phyloP scores from a whole-genome alignment of 2,888 invertebrate species.

The Seira sanloemensis region DNA sequence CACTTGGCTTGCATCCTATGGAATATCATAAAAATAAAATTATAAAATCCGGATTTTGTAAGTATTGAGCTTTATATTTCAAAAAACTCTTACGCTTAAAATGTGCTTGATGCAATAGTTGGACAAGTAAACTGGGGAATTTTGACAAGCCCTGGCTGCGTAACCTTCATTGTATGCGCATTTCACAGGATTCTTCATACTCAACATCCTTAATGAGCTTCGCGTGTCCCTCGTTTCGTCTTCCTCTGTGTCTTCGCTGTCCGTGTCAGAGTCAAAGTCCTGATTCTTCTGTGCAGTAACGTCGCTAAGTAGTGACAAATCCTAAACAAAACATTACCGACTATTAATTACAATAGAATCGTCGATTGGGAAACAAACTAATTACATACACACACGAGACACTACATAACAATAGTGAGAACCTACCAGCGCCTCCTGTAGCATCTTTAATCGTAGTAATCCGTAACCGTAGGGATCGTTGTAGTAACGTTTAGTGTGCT shows the following conservation, averaged over 20 bases:
- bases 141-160: slow-evolving; percentile 40
- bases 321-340: too few species aligned
- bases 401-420: too few species aligned
- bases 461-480: too few species aligned
- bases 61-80: too few species aligned
- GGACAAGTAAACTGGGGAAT: slow-evolving; percentile 30
- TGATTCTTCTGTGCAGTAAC: slow-evolving; percentile 38
- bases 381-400: too few species aligned
- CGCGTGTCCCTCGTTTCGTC: slow-evolving; percentile 29
- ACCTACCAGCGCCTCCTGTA: too few species aligned
- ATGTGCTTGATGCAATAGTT: slow-evolving; percentile 44
- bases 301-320: too few species aligned
- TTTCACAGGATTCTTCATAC: slow-evolving; percentile 28
- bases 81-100: slow-evolving; percentile 40
- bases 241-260: slow-evolving; percentile 34
- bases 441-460: too few species aligned
- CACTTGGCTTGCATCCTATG: slow-evolving; percentile 39
- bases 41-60: background rate
- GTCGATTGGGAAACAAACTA: too few species aligned
- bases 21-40: background rate
- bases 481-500: too few species aligned
- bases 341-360: too few species aligned
- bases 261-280: slow-evolving; percentile 34
- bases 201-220: slow-evolving; percentile 7
- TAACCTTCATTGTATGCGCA: slow-evolving; percentile 47